Percentiles rank a stretch among this genome's conserved stretches.
Conservation (phyloP, 2,113 vertebrate genomes). For the Phocoena phocoena region DNA sequence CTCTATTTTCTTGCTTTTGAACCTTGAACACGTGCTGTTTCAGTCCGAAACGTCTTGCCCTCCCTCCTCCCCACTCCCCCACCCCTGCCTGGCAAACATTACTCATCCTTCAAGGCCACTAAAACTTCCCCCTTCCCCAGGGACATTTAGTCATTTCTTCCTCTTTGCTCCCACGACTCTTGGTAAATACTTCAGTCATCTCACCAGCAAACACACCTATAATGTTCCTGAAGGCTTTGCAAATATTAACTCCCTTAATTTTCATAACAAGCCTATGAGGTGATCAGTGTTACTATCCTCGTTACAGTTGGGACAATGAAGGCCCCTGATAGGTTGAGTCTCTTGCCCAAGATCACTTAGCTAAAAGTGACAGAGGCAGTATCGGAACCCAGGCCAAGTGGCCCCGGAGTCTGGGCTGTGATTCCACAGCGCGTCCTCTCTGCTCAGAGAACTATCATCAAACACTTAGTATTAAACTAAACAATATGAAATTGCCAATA, state of each 20-base stretch:
- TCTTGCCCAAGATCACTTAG: neutral
- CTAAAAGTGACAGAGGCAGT: neutral
- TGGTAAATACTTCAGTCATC: neutral
- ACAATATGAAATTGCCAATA: neutral
- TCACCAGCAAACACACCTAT: neutral
- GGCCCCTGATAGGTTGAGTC: neutral
- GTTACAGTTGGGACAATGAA: neutral
- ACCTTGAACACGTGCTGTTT: neutral
- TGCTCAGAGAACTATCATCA: neutral
- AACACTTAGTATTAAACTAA: neutral
- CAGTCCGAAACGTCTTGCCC: neutral
- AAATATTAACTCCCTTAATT: neutral
- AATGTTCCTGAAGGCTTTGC: neutral
- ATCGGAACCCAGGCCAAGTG: rapidly evolving
- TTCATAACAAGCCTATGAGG: neutral
- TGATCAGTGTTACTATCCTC: neutral
- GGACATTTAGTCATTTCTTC: neutral
- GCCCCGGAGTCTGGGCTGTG: neutral
- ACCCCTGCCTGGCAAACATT: constrained; percentile 24
- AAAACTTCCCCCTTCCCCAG: neutral
- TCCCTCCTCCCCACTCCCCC: neutral
- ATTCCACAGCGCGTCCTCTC: neutral
- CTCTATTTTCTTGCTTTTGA: neutral
- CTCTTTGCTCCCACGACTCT: neutral
- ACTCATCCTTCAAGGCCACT: neutral